phyloP scores from a whole-genome alignment of 2,113 vertebrate species.

The Amazona vittata region DNA sequence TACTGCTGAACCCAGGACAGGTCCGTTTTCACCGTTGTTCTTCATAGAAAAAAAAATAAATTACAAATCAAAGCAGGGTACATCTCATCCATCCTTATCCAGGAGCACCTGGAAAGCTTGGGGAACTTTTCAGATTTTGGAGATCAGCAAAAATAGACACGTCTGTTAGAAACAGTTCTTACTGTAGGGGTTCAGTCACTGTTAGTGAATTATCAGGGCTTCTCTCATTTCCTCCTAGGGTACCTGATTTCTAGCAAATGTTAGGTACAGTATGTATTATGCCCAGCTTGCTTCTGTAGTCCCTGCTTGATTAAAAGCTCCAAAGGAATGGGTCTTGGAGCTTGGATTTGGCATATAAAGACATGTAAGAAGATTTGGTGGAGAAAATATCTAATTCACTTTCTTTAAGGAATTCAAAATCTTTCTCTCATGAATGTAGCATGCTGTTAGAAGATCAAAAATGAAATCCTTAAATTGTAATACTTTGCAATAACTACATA shows the following conservation, averaged over 20 bases:
- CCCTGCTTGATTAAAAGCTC: background rate
- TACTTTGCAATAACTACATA: background rate
- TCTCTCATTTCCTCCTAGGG: background rate
- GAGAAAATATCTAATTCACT: background rate
- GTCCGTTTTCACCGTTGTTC: background rate
- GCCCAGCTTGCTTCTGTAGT: background rate
- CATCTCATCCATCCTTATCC: background rate
- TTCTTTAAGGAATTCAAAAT: background rate
- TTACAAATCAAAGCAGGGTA: background rate
- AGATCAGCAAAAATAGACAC: background rate
- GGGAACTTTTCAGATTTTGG: background rate
- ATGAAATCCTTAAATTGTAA: background rate
- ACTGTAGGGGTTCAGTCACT: rapidly evolving
- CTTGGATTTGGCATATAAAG: background rate
- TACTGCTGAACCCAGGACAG: no score
- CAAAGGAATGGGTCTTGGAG: background rate
- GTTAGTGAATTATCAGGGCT: background rate
- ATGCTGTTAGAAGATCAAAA: background rate
- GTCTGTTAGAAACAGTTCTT: background rate
- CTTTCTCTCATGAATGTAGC: background rate
- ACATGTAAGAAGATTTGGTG: background rate
- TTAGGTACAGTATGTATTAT: background rate
- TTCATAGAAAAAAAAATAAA: background rate
- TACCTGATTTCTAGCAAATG: background rate
- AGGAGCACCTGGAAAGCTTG: background rate